Percentiles rank a stretch among this genome's conserved stretches.
Evolutionary conservation across 30 jellyfish, hydroid and myxozoan genomes (phyloP).

Genomic region (Rhopilema esculentum): DNA sequence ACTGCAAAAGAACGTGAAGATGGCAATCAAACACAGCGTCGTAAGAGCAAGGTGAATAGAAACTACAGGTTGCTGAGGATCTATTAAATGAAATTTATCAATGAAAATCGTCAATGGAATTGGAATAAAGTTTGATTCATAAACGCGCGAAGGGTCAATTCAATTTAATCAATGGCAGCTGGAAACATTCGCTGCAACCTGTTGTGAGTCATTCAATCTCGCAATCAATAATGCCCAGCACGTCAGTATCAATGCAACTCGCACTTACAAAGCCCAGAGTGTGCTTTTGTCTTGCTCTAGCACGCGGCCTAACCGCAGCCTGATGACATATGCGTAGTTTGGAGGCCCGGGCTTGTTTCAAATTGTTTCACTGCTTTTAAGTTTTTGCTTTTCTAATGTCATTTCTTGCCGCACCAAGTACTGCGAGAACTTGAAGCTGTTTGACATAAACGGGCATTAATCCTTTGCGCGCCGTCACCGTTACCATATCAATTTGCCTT

Average conservation of each 20-base stretch:
- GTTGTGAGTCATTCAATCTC: constrained; percentile 40
- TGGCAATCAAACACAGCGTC: background rate
- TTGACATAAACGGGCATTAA: background rate
- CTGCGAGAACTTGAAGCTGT: background rate
- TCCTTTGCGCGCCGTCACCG: background rate
- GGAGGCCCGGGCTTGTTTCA: too few relatives aligned
- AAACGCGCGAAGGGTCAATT: constrained; percentile 2
- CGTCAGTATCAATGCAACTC: background rate
- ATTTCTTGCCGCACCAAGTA: too few relatives aligned
- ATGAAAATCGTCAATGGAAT: background rate
- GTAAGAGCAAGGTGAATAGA: background rate
- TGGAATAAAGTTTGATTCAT: background rate
- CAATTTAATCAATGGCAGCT: constrained; percentile 34
- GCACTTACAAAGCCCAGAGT: background rate
- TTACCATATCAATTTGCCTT: background rate
- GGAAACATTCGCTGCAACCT: constrained; percentile 34
- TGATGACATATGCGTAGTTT: too few relatives aligned
- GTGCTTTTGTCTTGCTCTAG: constrained; percentile 39
- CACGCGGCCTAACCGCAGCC: constrained; percentile 21
- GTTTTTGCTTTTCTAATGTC: too few relatives aligned
- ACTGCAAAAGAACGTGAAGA: background rate
- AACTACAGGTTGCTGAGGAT: background rate
- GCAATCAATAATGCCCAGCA: constrained; percentile 21
- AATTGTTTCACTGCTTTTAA: too few relatives aligned
- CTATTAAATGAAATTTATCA: background rate